Conservation (phyloP, 1,140 invertebrate genomes). For the Bombus breviceps region DNA sequence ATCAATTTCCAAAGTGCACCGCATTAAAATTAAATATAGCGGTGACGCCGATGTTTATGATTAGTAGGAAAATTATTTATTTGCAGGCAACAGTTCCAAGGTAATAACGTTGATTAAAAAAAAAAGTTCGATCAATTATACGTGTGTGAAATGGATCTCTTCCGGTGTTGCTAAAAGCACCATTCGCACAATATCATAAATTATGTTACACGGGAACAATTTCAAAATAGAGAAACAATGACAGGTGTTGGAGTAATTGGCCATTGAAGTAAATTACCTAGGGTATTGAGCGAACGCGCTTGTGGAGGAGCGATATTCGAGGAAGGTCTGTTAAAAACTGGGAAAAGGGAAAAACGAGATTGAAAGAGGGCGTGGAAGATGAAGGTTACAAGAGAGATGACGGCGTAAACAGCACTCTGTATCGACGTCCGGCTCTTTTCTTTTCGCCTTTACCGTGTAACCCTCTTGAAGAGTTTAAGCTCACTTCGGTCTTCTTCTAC, state of each 20-base stretch:
- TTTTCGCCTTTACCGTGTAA: slow-evolving; percentile 34
- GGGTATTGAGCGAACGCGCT: slow-evolving; percentile 12
- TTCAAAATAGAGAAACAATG: not conserved
- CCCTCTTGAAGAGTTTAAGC: slow-evolving; percentile 57
- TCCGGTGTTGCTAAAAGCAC: not conserved
- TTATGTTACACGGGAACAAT: not conserved
- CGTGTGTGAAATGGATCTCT: not conserved
- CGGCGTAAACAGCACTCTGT: slow-evolving; percentile 65
- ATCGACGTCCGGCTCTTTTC: slow-evolving; percentile 58
- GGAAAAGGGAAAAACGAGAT: not conserved
- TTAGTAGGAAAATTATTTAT: not conserved
- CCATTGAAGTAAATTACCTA: not conserved
- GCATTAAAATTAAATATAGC: not conserved
- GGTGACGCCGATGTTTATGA: not conserved
- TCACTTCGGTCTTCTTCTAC: slow-evolving; percentile 40
- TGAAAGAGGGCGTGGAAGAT: slow-evolving; percentile 9
- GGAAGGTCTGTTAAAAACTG: slow-evolving; percentile 36
- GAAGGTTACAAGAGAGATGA: slow-evolving; percentile 23
- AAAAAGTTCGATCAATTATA: slow-evolving; percentile 7
- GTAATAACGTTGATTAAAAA: slow-evolving; percentile 24
- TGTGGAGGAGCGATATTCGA: slow-evolving; percentile 2
- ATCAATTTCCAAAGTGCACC: slow-evolving; percentile 1
- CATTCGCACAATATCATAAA: not conserved
- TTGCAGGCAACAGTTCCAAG: not conserved
- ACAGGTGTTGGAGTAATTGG: slow-evolving; percentile 8